Conservation (phyloP, 2,888 invertebrate genomes). For the Pammene aurita region DNA sequence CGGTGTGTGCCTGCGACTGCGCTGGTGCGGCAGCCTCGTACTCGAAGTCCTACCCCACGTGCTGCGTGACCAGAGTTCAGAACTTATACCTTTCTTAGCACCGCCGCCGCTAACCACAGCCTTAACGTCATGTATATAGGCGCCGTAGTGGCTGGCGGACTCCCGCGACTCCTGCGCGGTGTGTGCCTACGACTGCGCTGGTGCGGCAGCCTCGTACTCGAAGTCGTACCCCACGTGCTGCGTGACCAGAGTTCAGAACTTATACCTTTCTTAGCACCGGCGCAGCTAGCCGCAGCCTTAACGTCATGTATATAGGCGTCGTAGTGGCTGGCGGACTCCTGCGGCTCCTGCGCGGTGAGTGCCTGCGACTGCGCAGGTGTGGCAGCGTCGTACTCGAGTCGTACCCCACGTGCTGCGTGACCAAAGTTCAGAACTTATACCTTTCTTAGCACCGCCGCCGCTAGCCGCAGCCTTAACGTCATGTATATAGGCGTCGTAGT, state of each 20-base stretch:
- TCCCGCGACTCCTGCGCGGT: background rate
- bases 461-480: constrained; percentile 69
- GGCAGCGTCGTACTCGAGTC: background rate
- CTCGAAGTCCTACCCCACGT: too few relatives aligned
- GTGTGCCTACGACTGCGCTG: background rate
- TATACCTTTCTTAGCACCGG: constrained; percentile 69
- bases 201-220: background rate
- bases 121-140: constrained; percentile 65
- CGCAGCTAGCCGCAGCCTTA: constrained; percentile 63
- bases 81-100: too few relatives aligned
- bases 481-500: constrained; percentile 77
- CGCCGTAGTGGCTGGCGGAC: background rate
- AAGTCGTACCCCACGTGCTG: too few relatives aligned
- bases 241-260: too few relatives aligned
- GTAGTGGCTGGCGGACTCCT: constrained; percentile 76
- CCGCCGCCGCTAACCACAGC: constrained; percentile 54
- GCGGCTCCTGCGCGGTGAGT: constrained; percentile 18
- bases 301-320: constrained; percentile 77
- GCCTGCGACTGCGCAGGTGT: background rate
- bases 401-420: background rate
- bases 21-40: too few relatives aligned
- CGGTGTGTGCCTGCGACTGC: too few relatives aligned
- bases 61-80: too few relatives aligned
- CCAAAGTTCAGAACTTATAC: background rate
- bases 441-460: constrained; percentile 71